Base-by-base conservation (phyloP, 2,113 vertebrate species). In the Jacana jacana region DNA sequence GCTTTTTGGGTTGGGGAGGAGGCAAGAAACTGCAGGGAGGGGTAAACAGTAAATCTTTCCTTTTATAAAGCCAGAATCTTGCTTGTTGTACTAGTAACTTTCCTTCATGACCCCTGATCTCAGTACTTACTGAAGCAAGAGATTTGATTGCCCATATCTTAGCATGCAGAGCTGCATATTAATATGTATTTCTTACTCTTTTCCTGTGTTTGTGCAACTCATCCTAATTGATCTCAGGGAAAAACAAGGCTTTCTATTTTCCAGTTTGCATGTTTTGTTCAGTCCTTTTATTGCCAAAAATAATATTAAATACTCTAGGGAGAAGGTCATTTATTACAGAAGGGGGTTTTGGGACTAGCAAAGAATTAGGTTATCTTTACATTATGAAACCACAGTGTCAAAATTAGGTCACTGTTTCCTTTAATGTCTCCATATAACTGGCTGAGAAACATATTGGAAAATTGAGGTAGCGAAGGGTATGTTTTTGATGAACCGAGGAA, bases 321-420 rank as follows among this genome's bases (percentile, higher is more conserved):
- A 88, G 51, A 81, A 83, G 65, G 77, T 75, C 25, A 55, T 81
- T 81, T 89, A 35, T 64, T 69, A 89, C 73, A 44, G 79, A 82
- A 79, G 44, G 7, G 37, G 31, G 31, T 35, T 92, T 94, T 9
- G 80, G 44, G 72, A 86, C 80, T 69, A 27, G 69, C 44, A 73
- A 92, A 90, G 65, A 97, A 96, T 81, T 70, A 86, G 92, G 77
- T 92, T 93, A 78, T 88, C 69, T 81, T 92, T 86, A 83, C 69
- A 68, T 93, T 95, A 92, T 49, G 86, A 95, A 95, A 95, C 35
- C 40, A 61, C 71, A 60, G 27, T 84, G 86, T 92, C 86, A 92
- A 61, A 95, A 93, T 86, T 93, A 71, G 89, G 86, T 91, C 91
- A 72, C 77, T 48, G 25, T 83, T 93, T 91, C 48, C 51, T 92